Conservation (phyloP, 2,797 vertebrate species). For the Rhinichthys osculus region DNA sequence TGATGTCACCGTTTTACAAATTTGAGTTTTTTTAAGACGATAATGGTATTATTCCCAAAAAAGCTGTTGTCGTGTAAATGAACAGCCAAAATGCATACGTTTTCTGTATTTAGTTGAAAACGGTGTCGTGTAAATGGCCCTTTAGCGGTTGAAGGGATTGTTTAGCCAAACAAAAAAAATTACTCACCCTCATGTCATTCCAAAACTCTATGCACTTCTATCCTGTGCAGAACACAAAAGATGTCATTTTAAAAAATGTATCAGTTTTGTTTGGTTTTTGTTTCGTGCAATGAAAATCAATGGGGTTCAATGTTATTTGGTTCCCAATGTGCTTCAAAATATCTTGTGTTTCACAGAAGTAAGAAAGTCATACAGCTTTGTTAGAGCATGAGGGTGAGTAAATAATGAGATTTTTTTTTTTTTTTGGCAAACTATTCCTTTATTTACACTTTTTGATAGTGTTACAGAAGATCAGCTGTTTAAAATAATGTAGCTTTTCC, state of each 20-base stretch:
- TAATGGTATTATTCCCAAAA: not conserved
- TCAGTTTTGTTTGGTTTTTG: not conserved
- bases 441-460: not conserved
- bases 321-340: not conserved
- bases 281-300: not conserved
- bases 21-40: not conserved
- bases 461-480: not conserved
- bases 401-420: not conserved
- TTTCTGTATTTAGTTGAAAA: not conserved
- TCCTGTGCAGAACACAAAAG: not conserved
- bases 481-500: not conserved
- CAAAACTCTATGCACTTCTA: not conserved
- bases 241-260: accelerated
- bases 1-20: not conserved
- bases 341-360: not conserved
- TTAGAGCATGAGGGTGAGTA: conserved; percentile 1
- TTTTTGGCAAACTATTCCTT: not conserved
- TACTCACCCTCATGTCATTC: not conserved
- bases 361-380: not conserved
- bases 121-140: not conserved
- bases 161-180: not conserved
- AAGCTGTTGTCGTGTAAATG: not conserved
- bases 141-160: not conserved
- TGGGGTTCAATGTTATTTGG: not conserved
- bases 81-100: not conserved